phyloP scores from a whole-genome alignment of 2,888 invertebrate species.

The Tachina fera region DNA sequence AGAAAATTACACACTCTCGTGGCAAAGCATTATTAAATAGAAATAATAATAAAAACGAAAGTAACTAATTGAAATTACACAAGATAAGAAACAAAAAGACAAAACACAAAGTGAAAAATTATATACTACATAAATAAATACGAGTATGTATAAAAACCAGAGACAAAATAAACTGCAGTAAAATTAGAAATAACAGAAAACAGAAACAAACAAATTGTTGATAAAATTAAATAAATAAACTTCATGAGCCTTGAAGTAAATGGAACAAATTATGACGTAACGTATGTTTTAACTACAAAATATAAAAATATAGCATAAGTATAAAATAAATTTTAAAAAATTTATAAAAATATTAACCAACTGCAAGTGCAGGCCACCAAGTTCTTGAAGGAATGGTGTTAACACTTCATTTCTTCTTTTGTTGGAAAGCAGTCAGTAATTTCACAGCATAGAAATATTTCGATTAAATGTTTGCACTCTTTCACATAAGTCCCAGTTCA shows the following conservation, averaged over 20 bases:
- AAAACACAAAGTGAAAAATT: conserved; percentile 2
- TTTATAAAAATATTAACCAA: too few relatives aligned
- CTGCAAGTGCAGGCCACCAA: too few relatives aligned
- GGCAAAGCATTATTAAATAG: conserved; percentile 11
- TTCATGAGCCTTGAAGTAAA: conserved; percentile 5
- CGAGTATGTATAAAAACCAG: conserved; percentile 4
- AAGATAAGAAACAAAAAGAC: conserved; percentile 14
- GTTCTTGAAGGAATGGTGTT: too few relatives aligned
- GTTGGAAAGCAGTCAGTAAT: too few relatives aligned
- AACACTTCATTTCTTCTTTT: too few relatives aligned
- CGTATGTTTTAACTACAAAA: neutral
- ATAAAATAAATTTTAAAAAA: neutral
- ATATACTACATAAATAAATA: neutral
- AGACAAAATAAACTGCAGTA: neutral
- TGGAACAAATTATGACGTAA: neutral
- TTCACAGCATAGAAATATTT: too few relatives aligned
- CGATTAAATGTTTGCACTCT: too few relatives aligned
- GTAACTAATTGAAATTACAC: conserved; percentile 40
- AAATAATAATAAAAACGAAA: conserved; percentile 42
- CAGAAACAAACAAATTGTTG: neutral
- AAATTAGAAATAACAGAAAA: neutral
- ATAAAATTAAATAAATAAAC: neutral
- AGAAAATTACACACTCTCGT: neutral
- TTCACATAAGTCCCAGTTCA: too few relatives aligned
- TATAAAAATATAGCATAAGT: neutral